Percentiles rank a stretch among this genome's conserved stretches.
phyloP scores from a whole-genome alignment of 2,888 invertebrate genomes.

The Branchipolynoe longqiensis region DNA sequence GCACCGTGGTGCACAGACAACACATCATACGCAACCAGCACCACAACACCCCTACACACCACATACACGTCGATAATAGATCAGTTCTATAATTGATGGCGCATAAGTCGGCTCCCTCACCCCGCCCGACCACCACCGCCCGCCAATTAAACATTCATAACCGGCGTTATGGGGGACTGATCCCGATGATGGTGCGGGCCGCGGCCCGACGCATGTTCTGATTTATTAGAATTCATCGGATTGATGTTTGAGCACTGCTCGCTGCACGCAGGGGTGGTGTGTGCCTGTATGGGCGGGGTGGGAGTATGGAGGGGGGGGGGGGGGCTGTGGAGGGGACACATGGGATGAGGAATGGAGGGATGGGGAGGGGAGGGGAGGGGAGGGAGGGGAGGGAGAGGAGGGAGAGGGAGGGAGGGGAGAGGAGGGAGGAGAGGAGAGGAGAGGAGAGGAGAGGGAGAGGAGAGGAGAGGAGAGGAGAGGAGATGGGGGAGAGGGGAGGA shows the following conservation, averaged over 20 bases:
- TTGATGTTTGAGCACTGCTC: conserved; percentile 27
- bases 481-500: neutral
- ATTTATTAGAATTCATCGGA: neutral
- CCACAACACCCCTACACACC: too few species aligned
- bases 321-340: neutral
- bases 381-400: neutral
- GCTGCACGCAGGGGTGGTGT: too few species aligned
- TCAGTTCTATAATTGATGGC: too few species aligned
- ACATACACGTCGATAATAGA: too few species aligned
- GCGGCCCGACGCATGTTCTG: conserved; percentile 23
- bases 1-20: too few species aligned
- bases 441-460: neutral
- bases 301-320: neutral
- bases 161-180: conserved; percentile 33
- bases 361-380: neutral
- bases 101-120: too few species aligned
- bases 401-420: neutral
- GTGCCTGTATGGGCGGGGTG: neutral
- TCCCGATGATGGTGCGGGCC: neutral
- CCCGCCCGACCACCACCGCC: too few species aligned
- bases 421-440: neutral
- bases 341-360: too few species aligned
- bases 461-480: neutral
- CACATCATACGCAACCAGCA: too few species aligned
- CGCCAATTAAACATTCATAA: conserved; percentile 54